Evolutionary conservation across 1,140 invertebrate species (phyloP).

Genomic region (Triops longicaudatus): DNA sequence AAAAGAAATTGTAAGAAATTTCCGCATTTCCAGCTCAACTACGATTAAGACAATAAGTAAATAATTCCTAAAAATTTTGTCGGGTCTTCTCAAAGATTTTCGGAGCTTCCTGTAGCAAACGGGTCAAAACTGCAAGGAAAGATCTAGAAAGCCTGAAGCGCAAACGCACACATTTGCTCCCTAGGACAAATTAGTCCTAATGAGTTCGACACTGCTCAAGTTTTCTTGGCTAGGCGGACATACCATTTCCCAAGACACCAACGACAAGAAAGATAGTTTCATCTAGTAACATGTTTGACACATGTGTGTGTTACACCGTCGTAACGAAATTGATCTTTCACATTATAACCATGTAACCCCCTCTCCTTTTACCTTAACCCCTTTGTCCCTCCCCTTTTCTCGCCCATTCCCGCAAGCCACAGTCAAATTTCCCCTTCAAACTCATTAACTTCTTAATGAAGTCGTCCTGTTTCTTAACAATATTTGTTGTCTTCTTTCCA

Average conservation of each 20-base stretch:
- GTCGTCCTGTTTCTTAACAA: background rate
- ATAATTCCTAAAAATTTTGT: no score
- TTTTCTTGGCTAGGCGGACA: background rate
- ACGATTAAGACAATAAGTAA: no score
- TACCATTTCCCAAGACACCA: no score
- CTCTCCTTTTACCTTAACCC: background rate
- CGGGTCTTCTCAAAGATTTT: no score
- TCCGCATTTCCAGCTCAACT: no score
- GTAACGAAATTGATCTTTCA: conserved; percentile 1
- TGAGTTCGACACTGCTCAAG: conserved; percentile 6
- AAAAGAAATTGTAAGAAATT: no score
- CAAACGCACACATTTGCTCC: background rate
- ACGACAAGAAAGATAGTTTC: no score
- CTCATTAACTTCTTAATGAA: background rate
- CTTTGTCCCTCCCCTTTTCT: background rate
- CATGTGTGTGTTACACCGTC: conserved; percentile 5
- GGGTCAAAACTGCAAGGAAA: no score
- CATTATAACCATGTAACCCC: background rate
- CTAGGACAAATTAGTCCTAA: conserved; percentile 10
- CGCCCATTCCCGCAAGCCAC: background rate
- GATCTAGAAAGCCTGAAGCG: background rate
- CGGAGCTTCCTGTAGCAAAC: no score
- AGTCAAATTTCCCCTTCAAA: background rate
- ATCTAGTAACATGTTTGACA: background rate
- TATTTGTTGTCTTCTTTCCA: background rate